Base-by-base conservation (phyloP, 2,113 vertebrate species). In the Oceanodroma tethys region DNA sequence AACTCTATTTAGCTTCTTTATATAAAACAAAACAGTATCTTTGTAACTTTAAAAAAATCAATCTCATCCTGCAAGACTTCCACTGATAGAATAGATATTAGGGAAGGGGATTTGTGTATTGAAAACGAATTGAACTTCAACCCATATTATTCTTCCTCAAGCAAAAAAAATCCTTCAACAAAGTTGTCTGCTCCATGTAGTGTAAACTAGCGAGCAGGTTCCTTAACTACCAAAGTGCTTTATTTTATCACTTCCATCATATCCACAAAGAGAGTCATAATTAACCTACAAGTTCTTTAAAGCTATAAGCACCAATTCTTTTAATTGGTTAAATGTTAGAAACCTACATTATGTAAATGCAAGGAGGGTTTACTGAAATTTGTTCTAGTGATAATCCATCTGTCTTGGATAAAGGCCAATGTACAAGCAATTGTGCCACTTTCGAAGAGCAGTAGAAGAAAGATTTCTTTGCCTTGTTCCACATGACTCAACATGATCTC, bases 221-320 rank as follows among this genome's bases (percentile, higher is more conserved):
- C 52, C 29, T 88, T 30, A 86, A 34, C 22, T 38, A 56, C n/a
- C n/a, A 36, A 56, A 70, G 50, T 45, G n/a, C 43, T 90, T 88
- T 81, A 30, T 70, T 88, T 93, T 73, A 60, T 53, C 71, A 17
- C 85, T 86, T 78, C 45, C 60, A 74, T 90, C 87, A 71, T 22
- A 52, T 10, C 68, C 82, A 79, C 81, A 88, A 43, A 75, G 72
- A 32, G 79, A 94, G 34, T 23, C 59, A 36, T 94, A 94, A 95
- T 96, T 97, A 97, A 96, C 90, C 67, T 91, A 68, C 85, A 67
- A 40, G 75, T 93, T 88, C 87, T 74, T 96, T 80, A 93, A 86
- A 95, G 71, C 67, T 92, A 30, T n/a, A 68, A 93, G 81, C 91
- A 92, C 74, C 75, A 16, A 63, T 93, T 81, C 88, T 76, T 94